Conservation (phyloP, 23 tunicate species). For the Styela plicata region DNA sequence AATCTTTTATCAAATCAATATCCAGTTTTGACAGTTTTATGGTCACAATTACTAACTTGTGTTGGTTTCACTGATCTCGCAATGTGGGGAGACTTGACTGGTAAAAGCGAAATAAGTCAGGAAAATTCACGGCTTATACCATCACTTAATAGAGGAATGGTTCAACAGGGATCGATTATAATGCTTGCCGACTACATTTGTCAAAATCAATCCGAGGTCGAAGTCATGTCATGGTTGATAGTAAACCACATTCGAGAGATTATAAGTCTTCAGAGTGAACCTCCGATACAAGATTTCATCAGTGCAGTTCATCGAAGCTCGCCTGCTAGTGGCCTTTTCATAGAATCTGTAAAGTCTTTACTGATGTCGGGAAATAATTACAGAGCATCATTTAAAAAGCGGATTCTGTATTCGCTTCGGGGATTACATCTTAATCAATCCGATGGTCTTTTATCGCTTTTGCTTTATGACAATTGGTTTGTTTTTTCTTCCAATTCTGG, state of each 20-base stretch:
- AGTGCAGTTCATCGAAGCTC: slow-evolving; percentile 23
- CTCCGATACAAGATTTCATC: slow-evolving; percentile 83
- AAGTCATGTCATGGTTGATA: slow-evolving; percentile 57
- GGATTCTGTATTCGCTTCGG: slow-evolving; percentile 23
- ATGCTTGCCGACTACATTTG: slow-evolving; percentile 73
- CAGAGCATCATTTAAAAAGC: slow-evolving; percentile 20
- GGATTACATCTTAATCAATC: slow-evolving; percentile 19
- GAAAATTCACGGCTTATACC: not conserved
- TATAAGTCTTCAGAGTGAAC: slow-evolving; percentile 50
- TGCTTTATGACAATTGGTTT: slow-evolving; percentile 37
- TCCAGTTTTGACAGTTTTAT: slow-evolving; percentile 54
- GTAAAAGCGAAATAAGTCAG: slow-evolving; percentile 8
- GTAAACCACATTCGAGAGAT: slow-evolving; percentile 52
- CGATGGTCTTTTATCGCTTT: slow-evolving; percentile 18
- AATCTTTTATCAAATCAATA: not conserved
- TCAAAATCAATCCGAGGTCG: slow-evolving; percentile 51
- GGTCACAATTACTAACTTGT: slow-evolving; percentile 66
- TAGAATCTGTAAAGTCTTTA: slow-evolving; percentile 21
- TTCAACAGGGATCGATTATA: slow-evolving; percentile 49
- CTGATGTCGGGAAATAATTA: not conserved
- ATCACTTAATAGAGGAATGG: slow-evolving; percentile 27
- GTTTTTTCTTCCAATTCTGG: slow-evolving; percentile 48
- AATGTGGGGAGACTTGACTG: slow-evolving; percentile 44
- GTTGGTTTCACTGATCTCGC: slow-evolving; percentile 32
- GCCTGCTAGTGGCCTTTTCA: slow-evolving; percentile 5